Evolutionary conservation across 64 coral and sea anemone genomes (phyloP).

Genomic region (Stichodactyla mertensii): DNA sequence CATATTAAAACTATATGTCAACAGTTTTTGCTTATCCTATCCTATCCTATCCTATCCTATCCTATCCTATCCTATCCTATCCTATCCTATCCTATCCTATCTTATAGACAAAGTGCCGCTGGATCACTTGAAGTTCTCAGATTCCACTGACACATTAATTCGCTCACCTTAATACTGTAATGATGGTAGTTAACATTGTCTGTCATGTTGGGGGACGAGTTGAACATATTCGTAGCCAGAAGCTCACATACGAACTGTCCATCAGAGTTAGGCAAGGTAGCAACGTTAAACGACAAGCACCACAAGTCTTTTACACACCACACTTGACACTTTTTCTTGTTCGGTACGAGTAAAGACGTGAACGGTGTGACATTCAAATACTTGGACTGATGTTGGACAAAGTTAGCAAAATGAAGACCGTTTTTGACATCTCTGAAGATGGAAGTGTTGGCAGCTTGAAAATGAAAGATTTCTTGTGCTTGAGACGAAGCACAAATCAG

Average conservation of each 20-base stretch:
- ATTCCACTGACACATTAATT: too few species aligned
- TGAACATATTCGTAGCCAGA: not conserved
- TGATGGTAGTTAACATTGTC: not conserved
- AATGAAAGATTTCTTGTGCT: not conserved
- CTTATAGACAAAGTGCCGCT: too few species aligned
- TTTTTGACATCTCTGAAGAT: not conserved
- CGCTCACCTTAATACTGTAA: slow-evolving; percentile 7
- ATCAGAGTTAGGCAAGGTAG: too few species aligned
- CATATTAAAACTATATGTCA: too few species aligned
- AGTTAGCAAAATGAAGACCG: not conserved
- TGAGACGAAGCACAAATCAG: not conserved
- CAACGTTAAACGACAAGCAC: slow-evolving; percentile 19
- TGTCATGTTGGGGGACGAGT: not conserved
- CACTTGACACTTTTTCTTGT: not conserved
- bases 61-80: too few species aligned
- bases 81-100: too few species aligned
- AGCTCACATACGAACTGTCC: not conserved
- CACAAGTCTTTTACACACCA: not conserved
- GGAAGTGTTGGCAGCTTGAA: not conserved
- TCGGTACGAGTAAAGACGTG: not conserved
- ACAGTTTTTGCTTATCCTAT: too few species aligned
- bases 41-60: too few species aligned
- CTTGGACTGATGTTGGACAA: not conserved
- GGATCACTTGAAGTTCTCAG: too few species aligned
- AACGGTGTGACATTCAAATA: not conserved